Percentiles rank a stretch among this genome's conserved stretches.
phyloP scores from a whole-genome alignment of 2,888 invertebrate genomes.

The Stegophylla sp. region DNA sequence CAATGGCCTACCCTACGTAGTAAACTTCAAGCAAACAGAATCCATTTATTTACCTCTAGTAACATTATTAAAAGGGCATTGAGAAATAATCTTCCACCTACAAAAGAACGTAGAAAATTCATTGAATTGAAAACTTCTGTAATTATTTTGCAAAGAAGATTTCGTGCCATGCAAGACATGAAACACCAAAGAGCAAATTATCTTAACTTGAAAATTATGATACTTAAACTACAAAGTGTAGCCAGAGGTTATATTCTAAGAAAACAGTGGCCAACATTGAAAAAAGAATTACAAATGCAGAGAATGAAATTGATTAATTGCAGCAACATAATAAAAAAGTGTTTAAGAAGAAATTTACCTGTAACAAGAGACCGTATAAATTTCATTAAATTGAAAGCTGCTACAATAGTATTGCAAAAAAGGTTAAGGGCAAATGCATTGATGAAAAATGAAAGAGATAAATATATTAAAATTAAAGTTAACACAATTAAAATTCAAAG shows the following conservation, averaged over 20 bases:
- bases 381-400: conserved; percentile 24
- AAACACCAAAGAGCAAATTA: conserved; percentile 24
- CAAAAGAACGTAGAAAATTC: conserved; percentile 26
- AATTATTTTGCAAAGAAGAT: conserved; percentile 35
- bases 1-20: neutral
- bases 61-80: conserved; percentile 25
- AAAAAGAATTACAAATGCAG: neutral
- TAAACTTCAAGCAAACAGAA: neutral
- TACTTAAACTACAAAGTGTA: conserved; percentile 41
- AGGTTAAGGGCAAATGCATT: conserved; percentile 47
- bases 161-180: conserved; percentile 39
- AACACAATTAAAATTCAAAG: conserved; percentile 34
- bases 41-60: neutral
- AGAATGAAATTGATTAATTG: neutral
- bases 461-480: conserved; percentile 8
- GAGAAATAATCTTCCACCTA: conserved; percentile 32
- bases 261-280: conserved; percentile 22
- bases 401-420: conserved; percentile 40
- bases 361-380: neutral
- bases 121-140: neutral
- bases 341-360: conserved; percentile 27
- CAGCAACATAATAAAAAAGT: conserved; percentile 18
- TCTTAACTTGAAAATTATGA: conserved; percentile 16
- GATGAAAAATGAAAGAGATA: conserved; percentile 31
- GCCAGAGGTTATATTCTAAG: conserved; percentile 36